A percentile compares a stretch with the other conserved stretches of the same genome.
These are phyloP conservation scores for Formicarius rufipectus DNA, from an alignment of 2,113 vertebrate genomes.

Conservation along the genomic window DNA sequence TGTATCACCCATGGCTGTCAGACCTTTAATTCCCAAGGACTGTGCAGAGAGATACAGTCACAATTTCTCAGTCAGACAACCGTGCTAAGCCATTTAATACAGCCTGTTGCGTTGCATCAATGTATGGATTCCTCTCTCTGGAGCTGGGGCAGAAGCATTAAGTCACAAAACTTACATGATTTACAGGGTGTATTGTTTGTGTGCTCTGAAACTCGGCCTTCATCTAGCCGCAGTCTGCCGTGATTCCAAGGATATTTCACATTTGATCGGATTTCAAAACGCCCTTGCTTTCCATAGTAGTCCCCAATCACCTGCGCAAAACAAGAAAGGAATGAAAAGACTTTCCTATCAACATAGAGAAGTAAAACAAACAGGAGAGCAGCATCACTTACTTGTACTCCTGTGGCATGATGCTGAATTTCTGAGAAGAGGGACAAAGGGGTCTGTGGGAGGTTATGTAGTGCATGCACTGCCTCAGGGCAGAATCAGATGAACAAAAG, in stretches of 20 bases:
- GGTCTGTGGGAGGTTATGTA: not conserved
- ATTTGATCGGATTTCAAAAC: constrained; percentile 83
- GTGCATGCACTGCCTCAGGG: not conserved
- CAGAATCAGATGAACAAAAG: not conserved
- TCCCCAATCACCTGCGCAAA: constrained; percentile 85
- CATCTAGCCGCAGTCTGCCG: constrained; percentile 70
- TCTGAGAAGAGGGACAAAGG: not conserved
- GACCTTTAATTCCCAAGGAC: not conserved
- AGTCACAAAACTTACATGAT: constrained; percentile 87
- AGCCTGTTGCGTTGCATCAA: not conserved
- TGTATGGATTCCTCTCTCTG: not conserved
- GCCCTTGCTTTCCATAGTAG: constrained; percentile 89
- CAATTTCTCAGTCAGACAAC: rapidly evolving
- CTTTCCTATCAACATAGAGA: not conserved
- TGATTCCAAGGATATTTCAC: constrained; percentile 82
- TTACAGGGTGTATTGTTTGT: constrained; percentile 77
- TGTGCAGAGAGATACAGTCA: not conserved
- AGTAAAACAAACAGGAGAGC: not conserved
- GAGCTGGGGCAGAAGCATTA: not conserved
- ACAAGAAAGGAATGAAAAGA: not conserved
- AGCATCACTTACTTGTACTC: not conserved
- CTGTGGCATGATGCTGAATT: not conserved
- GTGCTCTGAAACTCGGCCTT: constrained; percentile 67
- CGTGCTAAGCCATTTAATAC: not conserved
- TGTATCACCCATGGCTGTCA: not conserved